Percentiles rank a stretch among this genome's conserved stretches.
Evolutionary conservation across 2,888 invertebrate species (phyloP).

Genomic region (Augiades crinisus): DNA sequence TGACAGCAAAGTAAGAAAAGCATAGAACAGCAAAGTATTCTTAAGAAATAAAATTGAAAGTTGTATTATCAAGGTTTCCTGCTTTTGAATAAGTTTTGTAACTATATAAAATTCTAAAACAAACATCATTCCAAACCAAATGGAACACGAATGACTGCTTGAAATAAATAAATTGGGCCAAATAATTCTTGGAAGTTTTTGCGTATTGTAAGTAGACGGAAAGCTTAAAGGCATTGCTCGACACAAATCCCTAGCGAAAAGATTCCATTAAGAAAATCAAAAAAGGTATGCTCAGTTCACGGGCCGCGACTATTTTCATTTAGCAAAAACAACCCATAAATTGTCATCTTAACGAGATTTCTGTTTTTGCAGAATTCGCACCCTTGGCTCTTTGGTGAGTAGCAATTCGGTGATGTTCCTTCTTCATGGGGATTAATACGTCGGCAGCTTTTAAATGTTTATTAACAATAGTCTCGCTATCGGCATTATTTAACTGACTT

Average conservation of each 20-base stretch:
- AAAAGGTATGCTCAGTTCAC: slow-evolving; percentile 76
- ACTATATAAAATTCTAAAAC: neutral
- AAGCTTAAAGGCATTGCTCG: slow-evolving; percentile 67
- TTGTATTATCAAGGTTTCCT: too few species aligned
- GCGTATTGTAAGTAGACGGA: slow-evolving; percentile 56
- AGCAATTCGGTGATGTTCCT: slow-evolving; percentile 52
- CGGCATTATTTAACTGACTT: neutral
- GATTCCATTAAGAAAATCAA: slow-evolving; percentile 82
- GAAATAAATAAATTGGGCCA: slow-evolving; percentile 15
- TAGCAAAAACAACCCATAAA: slow-evolving; percentile 82
- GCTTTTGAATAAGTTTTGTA: neutral
- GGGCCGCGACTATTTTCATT: slow-evolving; percentile 79
- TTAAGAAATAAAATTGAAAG: too few species aligned
- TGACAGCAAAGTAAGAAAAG: too few species aligned
- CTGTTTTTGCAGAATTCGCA: slow-evolving; percentile 78
- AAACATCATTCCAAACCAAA: neutral
- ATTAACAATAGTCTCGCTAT: slow-evolving; percentile 5
- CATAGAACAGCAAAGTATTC: too few species aligned
- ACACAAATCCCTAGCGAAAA: slow-evolving; percentile 78
- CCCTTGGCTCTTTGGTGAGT: slow-evolving; percentile 61
- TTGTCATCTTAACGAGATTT: slow-evolving; percentile 82
- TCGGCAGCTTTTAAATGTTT: slow-evolving; percentile 41
- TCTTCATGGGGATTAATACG: slow-evolving; percentile 49
- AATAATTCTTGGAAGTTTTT: slow-evolving; percentile 14
- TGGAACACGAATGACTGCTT: neutral